Evolutionary conservation across 2,888 invertebrate species (phyloP).

Genomic region (Heliconius hortense): DNA sequence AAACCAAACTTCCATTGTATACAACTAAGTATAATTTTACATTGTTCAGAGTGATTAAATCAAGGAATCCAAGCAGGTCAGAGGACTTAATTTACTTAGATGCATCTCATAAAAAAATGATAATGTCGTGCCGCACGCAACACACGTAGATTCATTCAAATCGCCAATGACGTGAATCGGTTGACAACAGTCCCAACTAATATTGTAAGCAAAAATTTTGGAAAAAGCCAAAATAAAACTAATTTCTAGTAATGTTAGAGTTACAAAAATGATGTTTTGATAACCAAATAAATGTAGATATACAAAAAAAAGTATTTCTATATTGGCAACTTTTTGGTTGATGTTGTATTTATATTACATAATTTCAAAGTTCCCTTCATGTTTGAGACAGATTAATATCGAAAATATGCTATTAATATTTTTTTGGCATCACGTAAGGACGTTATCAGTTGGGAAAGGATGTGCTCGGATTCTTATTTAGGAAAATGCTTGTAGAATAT

Average conservation of each 20-base stretch:
- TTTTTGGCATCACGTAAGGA: conserved; percentile 2
- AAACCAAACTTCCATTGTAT: background rate
- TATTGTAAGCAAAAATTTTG: conserved; percentile 10
- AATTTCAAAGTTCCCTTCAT: conserved; percentile 26
- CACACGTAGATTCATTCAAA: conserved; percentile 73
- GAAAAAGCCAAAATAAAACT: background rate
- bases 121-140: conserved; percentile 69
- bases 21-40: background rate
- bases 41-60: no score
- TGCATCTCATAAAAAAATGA: conserved; percentile 17
- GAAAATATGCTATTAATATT: background rate
- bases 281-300: background rate
- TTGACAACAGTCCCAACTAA: conserved; percentile 57
- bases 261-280: background rate
- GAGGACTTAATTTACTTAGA: background rate
- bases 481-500: no score
- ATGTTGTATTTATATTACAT: conserved; percentile 28
- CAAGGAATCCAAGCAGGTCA: background rate
- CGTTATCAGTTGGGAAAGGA: background rate
- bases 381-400: background rate
- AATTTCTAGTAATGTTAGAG: conserved; percentile 18
- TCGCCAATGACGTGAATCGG: conserved; percentile 67
- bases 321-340: conserved; percentile 32
- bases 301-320: conserved; percentile 17
- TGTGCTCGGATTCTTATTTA: no score